Evolutionary conservation across 2,113 vertebrate genomes (phyloP), one percentile per base, ranked within the genome.

Genomic region (Cyprinodon brontotheroides): DNA sequence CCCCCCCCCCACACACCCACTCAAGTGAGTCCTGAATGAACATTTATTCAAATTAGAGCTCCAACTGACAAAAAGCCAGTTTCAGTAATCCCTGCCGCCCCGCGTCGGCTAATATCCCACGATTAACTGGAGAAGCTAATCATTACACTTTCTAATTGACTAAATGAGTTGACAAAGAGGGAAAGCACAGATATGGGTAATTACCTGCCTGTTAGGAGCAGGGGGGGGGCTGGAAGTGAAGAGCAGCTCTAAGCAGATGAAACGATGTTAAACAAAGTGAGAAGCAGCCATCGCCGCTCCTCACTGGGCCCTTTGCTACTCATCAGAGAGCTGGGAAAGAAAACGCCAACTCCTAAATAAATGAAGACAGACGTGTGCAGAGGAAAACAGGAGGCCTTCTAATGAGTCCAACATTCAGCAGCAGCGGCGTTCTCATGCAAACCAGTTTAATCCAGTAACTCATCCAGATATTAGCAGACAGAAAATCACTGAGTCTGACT

Each of bases 41-140:
- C 87, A 87, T 92, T 92, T 93, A 93, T 89, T 91, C 79, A 91
- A 91, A 91, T 91, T 80, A 90, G 50, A 84, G 87, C 74, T 87
- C 79, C 80, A 89, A 89, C 90, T 93, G 89, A 93, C 91, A 92
- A 93, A 94, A 93, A 93, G 90, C 89, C 84, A 92, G 87, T 89
- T 88, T 70, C 72, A 81, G 78, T 76, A 82, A 75, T 4, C 61
- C 50, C 77, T 43, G 45, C 47, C n/a, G 14, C 57, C 57, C 37
- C 10, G 47, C 17, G 14, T 10, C 70, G 72, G 69, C 86, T 91
- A 87, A 87, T 89, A 87, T 77, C 71, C 65, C 70, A 70, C 39
- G 88, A 93, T 93, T 92, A 91, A 81, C 82, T 74, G 70, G 83
- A 89, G 82, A 86, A 89, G 89, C 84, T 93, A 84, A 93, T 92